A percentile compares a stretch with the other conserved stretches of the same genome.
phyloP scores from a whole-genome alignment of 2,113 vertebrate genomes.

The Anoura caudifer region DNA sequence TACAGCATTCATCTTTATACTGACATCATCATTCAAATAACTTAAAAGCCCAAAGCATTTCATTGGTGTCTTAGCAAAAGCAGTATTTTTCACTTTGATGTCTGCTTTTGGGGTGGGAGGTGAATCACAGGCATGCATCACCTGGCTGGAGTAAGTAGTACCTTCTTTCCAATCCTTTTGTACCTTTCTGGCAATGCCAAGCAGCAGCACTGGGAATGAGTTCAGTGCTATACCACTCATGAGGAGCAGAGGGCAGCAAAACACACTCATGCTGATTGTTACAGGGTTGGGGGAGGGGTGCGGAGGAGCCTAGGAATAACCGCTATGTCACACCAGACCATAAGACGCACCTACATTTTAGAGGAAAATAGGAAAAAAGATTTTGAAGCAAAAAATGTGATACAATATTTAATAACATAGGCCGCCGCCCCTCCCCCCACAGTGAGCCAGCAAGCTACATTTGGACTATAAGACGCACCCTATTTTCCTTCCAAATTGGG shows the following conservation, averaged over 20 bases:
- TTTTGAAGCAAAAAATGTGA: too few relatives aligned
- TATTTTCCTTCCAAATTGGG: too few relatives aligned
- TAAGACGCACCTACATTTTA: too few relatives aligned
- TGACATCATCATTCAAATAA: not conserved
- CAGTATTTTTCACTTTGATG: not conserved
- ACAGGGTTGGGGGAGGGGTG: too few relatives aligned
- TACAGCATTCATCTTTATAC: not conserved
- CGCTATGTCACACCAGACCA: too few relatives aligned
- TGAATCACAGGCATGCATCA: not conserved
- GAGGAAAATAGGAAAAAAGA: too few relatives aligned
- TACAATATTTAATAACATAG: too few relatives aligned
- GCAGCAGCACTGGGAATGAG: not conserved
- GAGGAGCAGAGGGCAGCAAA: slow-evolving; percentile 47
- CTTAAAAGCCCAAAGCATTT: not conserved
- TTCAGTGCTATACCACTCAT: not conserved
- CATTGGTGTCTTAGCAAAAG: not conserved
- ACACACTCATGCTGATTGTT: fast-evolving
- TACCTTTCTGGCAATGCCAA: not conserved
- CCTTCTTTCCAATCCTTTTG: not conserved
- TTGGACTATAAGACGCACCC: too few relatives aligned
- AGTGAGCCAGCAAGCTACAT: too few relatives aligned
- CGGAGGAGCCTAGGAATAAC: not conserved
- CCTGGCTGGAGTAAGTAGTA: not conserved
- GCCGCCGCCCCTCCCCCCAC: too few relatives aligned
- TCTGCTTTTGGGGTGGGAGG: not conserved